Conservation (phyloP, 2,797 vertebrate genomes). For the Vipera ursinii region DNA sequence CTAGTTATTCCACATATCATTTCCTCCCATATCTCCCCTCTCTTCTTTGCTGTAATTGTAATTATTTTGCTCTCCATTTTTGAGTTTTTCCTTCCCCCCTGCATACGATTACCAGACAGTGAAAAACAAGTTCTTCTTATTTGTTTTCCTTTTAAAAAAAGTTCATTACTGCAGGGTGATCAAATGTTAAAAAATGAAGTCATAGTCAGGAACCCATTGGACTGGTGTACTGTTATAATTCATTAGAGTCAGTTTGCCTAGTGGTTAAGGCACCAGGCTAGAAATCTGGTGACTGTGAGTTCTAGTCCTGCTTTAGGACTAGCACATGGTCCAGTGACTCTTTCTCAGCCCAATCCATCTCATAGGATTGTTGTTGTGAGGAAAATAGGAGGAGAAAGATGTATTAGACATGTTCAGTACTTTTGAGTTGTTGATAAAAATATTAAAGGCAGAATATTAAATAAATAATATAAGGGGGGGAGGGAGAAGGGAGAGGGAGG, state of each 20-base stretch:
- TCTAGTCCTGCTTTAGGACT: background rate
- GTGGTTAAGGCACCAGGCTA: no score
- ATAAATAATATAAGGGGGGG: no score
- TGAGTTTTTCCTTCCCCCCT: background rate
- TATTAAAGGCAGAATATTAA: background rate
- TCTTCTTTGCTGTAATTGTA: background rate
- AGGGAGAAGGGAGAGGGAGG: no score
- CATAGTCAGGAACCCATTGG: background rate
- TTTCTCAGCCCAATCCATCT: background rate
- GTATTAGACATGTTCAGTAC: background rate
- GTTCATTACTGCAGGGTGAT: background rate
- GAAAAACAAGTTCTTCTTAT: background rate
- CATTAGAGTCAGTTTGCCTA: background rate
- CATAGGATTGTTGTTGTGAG: background rate
- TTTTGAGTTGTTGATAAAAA: background rate
- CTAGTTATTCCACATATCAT: no score
- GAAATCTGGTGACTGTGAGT: background rate
- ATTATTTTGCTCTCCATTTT: background rate
- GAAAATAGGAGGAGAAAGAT: background rate
- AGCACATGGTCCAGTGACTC: background rate
- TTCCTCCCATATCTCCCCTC: background rate
- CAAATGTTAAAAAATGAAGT: background rate
- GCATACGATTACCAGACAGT: background rate
- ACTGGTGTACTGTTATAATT: background rate
- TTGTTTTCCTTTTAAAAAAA: background rate